Evolutionary conservation across 2,888 invertebrate genomes (phyloP), one percentile per base, ranked within the genome.

Genomic region (Ryuthela nishihirai): DNA sequence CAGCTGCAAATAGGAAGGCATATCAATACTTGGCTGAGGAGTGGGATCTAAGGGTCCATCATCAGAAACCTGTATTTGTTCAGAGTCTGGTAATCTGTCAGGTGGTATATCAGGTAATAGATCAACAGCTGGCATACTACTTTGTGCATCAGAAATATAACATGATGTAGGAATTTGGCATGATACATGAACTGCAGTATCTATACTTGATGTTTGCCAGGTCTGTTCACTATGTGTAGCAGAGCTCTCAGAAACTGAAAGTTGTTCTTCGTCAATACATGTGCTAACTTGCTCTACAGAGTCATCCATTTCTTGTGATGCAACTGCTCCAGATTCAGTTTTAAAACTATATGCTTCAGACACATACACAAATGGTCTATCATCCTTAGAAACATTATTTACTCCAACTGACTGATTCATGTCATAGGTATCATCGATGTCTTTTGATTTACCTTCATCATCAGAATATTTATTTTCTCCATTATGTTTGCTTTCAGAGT

Each of bases 31-130:
- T 10, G 54, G 42, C 25, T 41, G 53, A 34, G 18, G 18, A 3
- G 10, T 38, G 1, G 18, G 20, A 20, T 75, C 74, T 68, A 76
- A 75, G 9, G 73, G 71, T 59, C 71, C 68, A 59, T 76, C 75
- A 64, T 74, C 73, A 32, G 75, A 75, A 60, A 75, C 72, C 25
- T 70, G 72, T 17, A 64, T 41, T 54, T 66, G 65, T 35, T 73
- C 71, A 17, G 75, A 74, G 49, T 72, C 69, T 7, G 73, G 72
- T 48, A 44, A 47, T 44, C 74, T 64, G 29, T 73, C 54, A 29
- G 50, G 54, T 20, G 48, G 54, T 0, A 43, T 50, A 53, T 53
- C 54, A 38, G 53, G 49, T 25, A 46, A 43, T 12, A 54, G 47
- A 26, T 47, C 50, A 21, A 40, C 23, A 20, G 26, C 46, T 40